Evolutionary conservation across 2,113 vertebrate genomes (phyloP).

Genomic region (Dasyurus viverrinus): DNA sequence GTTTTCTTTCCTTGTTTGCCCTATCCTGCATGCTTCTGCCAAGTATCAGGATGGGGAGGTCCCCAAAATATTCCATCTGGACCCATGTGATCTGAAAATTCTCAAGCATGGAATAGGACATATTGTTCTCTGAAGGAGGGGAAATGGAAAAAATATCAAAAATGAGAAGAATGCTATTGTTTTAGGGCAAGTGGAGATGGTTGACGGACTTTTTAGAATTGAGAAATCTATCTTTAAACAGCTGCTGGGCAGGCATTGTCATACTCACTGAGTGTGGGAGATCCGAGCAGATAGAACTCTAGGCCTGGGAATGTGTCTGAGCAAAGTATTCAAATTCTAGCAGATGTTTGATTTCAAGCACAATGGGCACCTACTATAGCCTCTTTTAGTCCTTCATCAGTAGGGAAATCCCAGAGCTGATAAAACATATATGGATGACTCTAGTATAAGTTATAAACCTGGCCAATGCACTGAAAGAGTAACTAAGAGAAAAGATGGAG

Average conservation of each 20-base stretch:
- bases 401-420: not conserved
- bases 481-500: not conserved
- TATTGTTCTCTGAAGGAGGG: not conserved
- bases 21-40: not conserved
- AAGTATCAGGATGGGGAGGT: not conserved
- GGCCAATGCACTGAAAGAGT: not conserved
- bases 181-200: not conserved
- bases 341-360: not conserved
- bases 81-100: not conserved
- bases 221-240: fast-evolving
- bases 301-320: not conserved
- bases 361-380: not conserved
- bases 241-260: not conserved
- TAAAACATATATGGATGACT: not conserved
- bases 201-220: not conserved
- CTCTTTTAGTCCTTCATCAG: not conserved
- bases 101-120: not conserved
- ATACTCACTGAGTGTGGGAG: not conserved
- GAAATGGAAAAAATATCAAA: fast-evolving
- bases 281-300: not conserved
- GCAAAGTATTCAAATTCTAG: not conserved
- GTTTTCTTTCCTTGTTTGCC: not conserved
- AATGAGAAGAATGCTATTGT: not conserved
- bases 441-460: not conserved
- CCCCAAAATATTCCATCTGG: not conserved